Percentiles rank a stretch among this genome's conserved stretches.
phyloP scores from a whole-genome alignment of 2,888 invertebrate species.

The Ceramica pisi region DNA sequence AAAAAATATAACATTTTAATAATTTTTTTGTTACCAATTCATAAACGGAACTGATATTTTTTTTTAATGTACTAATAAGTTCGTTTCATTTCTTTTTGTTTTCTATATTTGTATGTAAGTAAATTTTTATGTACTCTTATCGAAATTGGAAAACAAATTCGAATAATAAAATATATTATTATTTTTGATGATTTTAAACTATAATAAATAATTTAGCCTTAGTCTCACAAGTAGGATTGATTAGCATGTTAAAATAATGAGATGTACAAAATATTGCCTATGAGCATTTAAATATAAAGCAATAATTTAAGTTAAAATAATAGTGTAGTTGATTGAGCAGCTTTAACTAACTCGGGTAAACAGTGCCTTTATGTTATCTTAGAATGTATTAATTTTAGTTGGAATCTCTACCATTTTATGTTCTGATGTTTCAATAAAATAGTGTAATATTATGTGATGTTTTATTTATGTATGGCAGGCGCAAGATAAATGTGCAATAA shows the following conservation, averaged over 20 bases:
- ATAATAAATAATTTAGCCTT: not conserved
- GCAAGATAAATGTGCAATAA: too few relatives aligned
- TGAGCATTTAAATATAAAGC: not conserved
- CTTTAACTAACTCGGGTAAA: slow-evolving; percentile 60
- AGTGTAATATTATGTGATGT: not conserved
- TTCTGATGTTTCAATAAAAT: slow-evolving; percentile 60
- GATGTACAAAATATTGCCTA: slow-evolving; percentile 19
- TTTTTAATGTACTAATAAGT: too few relatives aligned
- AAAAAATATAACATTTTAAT: too few relatives aligned
- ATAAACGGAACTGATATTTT: too few relatives aligned
- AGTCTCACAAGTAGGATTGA: not conserved
- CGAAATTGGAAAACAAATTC: too few relatives aligned
- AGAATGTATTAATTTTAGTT: slow-evolving; percentile 39
- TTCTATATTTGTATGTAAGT: too few relatives aligned
- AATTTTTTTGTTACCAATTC: too few relatives aligned
- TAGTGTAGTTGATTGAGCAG: slow-evolving; percentile 60
- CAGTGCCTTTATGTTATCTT: slow-evolving; percentile 51
- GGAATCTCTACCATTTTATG: slow-evolving; percentile 45
- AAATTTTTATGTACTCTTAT: too few relatives aligned
- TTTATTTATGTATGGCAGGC: slow-evolving; percentile 2
- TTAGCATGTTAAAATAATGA: slow-evolving; percentile 14
- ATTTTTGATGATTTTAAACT: too few relatives aligned
- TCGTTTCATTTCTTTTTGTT: too few relatives aligned
- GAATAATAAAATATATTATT: too few relatives aligned
- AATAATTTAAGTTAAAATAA: slow-evolving; percentile 34